Base-by-base conservation (phyloP, 2,888 invertebrate genomes). In the Cyrtodaria siliqua region DNA sequence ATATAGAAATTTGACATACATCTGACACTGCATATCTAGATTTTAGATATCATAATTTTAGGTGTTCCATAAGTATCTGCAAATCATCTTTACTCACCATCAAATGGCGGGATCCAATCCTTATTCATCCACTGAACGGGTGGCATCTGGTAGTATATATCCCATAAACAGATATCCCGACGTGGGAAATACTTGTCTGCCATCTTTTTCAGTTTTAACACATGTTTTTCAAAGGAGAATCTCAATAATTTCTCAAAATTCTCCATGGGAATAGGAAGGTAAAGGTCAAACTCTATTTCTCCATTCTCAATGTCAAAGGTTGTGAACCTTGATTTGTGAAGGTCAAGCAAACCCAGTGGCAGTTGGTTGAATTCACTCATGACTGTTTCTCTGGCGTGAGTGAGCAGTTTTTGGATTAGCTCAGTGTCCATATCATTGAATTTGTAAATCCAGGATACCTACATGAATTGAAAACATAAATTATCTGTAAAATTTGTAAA, bases 21-120 rank as follows among this genome's bases (percentile, higher is more conserved):
- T n/a, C n/a, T n/a, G n/a, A n/a, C n/a, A n/a, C n/a, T n/a, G n/a
- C n/a, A n/a, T n/a, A n/a, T n/a, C n/a, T n/a, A n/a, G n/a, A n/a
- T n/a, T n/a, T n/a, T n/a, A n/a, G n/a, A n/a, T n/a, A n/a, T n/a
- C n/a, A n/a, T n/a, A n/a, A n/a, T n/a, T n/a, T n/a, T n/a, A n/a
- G n/a, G n/a, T n/a, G n/a, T n/a, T n/a, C n/a, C n/a, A n/a, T n/a
- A n/a, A n/a, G n/a, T n/a, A n/a, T n/a, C n/a, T n/a, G n/a, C n/a
- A n/a, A n/a, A 26, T 14, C 29, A 42, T 16, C 9, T 14, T 12
- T 23, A 70, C 79, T 93, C 93, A 97, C 97, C 96, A 93, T 95
- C 95, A 92, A 97, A 98, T 9, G 98, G 97, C 50, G 98, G 98
- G 84, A 98, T 89, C 95, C 97, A 95, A 55, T 95, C 94, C 1